Percentiles rank a stretch among this genome's conserved stretches.
Evolutionary conservation across 2,888 invertebrate genomes (phyloP).

Genomic region (Urechis unicinctus): DNA sequence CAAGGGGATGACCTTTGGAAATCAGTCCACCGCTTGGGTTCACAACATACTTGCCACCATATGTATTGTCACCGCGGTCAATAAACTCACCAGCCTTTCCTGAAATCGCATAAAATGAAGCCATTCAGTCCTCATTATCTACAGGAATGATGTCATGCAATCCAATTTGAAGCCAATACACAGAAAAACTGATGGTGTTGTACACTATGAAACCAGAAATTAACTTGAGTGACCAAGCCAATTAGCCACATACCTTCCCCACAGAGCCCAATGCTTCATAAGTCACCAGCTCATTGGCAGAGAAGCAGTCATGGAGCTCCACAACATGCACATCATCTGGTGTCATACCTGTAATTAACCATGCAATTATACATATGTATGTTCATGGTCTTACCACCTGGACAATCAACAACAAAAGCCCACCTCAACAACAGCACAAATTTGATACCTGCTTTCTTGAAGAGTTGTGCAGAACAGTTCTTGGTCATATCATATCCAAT

Average conservation of each 20-base stretch:
- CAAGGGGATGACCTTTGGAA: slow-evolving; percentile 95
- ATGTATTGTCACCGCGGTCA: slow-evolving; percentile 92
- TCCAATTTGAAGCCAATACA: no score
- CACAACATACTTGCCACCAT: slow-evolving; percentile 93
- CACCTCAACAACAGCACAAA: not conserved
- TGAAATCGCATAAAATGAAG: slow-evolving; percentile 10
- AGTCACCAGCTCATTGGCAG: slow-evolving; percentile 91
- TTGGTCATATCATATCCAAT: slow-evolving; percentile 92
- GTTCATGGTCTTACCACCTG: no score
- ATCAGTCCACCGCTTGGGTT: slow-evolving; percentile 99
- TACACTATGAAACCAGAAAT: no score
- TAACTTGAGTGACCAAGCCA: no score
- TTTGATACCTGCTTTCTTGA: slow-evolving; percentile 37
- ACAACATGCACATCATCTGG: slow-evolving; percentile 84
- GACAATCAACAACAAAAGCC: no score
- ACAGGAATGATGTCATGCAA: no score
- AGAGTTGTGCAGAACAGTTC: slow-evolving; percentile 61
- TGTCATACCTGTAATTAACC: slow-evolving; percentile 54
- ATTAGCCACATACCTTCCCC: no score
- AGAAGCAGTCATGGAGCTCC: slow-evolving; percentile 97
- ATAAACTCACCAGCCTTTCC: slow-evolving; percentile 82
- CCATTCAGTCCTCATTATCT: not conserved
- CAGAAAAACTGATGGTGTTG: no score
- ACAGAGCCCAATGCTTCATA: slow-evolving; percentile 95
- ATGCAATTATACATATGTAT: no score